Percentiles rank a stretch among this genome's conserved stretches.
Conservation (phyloP, 2,888 invertebrate genomes). For the Caenorhabditis angaria region DNA sequence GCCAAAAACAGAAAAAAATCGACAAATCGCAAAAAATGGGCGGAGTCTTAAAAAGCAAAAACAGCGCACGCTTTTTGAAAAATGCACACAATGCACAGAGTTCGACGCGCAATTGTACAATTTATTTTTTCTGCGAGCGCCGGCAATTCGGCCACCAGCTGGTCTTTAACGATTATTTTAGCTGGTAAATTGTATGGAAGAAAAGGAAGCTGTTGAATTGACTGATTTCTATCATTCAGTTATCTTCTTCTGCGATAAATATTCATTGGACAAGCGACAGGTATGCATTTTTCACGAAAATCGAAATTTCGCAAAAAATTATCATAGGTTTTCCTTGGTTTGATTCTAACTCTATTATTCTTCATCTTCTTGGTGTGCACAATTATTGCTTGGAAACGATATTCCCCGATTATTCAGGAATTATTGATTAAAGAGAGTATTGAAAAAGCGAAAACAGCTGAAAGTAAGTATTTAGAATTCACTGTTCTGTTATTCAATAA, state of each 20-base stretch:
- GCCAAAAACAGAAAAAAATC: constrained; percentile 8
- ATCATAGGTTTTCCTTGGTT: constrained; percentile 47
- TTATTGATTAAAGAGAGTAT: constrained; percentile 41
- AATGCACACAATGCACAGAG: constrained; percentile 12
- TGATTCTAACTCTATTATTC: constrained; percentile 36
- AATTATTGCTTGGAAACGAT: constrained; percentile 46
- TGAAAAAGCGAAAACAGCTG: constrained; percentile 20
- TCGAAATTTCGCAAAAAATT: constrained; percentile 1
- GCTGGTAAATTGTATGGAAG: background rate
- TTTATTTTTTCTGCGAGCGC: background rate
- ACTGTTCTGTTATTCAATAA: constrained; percentile 9
- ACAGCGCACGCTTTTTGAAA: constrained; percentile 11
- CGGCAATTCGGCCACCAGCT: background rate
- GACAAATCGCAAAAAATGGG: constrained; percentile 30
- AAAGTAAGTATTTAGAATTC: constrained; percentile 13
- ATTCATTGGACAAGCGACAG: constrained; percentile 47
- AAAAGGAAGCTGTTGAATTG: background rate
- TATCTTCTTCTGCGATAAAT: constrained; percentile 33
- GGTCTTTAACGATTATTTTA: background rate
- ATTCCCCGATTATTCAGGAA: constrained; percentile 47
- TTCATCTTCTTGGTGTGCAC: constrained; percentile 30
- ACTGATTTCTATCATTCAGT: constrained; percentile 1
- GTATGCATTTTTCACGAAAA: constrained; percentile 13
- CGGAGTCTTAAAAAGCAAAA: constrained; percentile 7
- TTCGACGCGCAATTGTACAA: constrained; percentile 9